Evolutionary conservation across 2,888 invertebrate genomes (phyloP).

Genomic region (Cistogaster globosa): DNA sequence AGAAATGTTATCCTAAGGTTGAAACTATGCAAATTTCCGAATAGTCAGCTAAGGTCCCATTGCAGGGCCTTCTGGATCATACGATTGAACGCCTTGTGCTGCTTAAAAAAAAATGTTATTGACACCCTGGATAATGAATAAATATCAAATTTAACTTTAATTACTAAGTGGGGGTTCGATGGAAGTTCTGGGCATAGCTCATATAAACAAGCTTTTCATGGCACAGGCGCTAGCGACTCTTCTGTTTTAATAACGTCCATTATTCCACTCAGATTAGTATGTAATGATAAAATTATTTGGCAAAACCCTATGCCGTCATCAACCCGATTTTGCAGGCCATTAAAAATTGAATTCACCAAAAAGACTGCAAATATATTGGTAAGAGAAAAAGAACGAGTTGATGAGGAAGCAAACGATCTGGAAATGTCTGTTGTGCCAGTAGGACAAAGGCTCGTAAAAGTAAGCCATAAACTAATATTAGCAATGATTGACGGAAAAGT

Average conservation of each 20-base stretch:
- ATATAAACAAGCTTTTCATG: background rate
- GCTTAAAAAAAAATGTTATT: too few relatives aligned
- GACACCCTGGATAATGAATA: too few relatives aligned
- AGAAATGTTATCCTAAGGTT: constrained; percentile 10
- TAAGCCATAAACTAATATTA: too few relatives aligned
- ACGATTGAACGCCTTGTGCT: too few relatives aligned
- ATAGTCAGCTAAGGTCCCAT: constrained; percentile 5
- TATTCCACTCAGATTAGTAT: too few relatives aligned
- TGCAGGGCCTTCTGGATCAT: too few relatives aligned
- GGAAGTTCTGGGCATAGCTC: background rate
- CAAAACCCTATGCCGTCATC: too few relatives aligned
- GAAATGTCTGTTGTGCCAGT: constrained; percentile 18
- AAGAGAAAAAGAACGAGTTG: constrained; percentile 11
- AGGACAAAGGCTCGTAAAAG: background rate
- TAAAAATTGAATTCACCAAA: background rate
- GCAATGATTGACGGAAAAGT: too few relatives aligned
- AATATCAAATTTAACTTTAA: background rate
- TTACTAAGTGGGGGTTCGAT: too few relatives aligned
- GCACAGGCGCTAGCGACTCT: background rate
- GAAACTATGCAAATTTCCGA: background rate
- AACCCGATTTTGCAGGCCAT: too few relatives aligned
- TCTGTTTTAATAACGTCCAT: background rate
- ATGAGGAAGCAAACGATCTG: background rate
- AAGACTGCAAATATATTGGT: constrained; percentile 1
- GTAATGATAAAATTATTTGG: too few relatives aligned